Evolutionary conservation across 2,888 invertebrate species (phyloP), one percentile per base, ranked within the genome.

Genomic region (Pseudococcus jackbeardsleyi): DNA sequence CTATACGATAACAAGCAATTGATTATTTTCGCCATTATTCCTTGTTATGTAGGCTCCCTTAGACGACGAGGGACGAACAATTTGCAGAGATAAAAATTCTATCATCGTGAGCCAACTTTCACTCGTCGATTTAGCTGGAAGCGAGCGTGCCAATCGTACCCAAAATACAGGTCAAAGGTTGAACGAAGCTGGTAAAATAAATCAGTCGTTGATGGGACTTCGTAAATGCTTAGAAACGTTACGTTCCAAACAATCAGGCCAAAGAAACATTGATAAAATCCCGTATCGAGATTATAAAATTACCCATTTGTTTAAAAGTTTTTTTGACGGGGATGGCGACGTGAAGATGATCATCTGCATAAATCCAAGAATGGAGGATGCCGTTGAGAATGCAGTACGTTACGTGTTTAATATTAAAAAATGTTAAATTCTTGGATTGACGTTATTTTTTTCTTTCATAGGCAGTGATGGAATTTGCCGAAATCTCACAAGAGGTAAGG

Each of bases 381-480:
- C 96, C 91, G 98, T 99, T 91, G 99, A 99, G 91, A 99, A 97
- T 89, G 92, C 98, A 91, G 96, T 96, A 92, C 91, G 93, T 92
- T 33, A 33, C 26, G 26, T 33, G 26, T 19, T 8, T 50, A 48
- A 6, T 5, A 46, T 84, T 48, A 46, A 5, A 46, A 5, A 46
- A 12, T 12, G 0, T 48, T 19, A 84, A 19, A 89, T 86, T 89
- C 26, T 59, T 33, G 22, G 33, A 6, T 48, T 46, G 9, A 46
- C 46, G 1, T 46, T 46, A 46, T 46, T 7, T 46, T 46, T 46
- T 46, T 46, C 9, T 8, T 46, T 91, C 92, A 1, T 91, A 96
- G 93, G 96, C 97, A 93, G 99, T 99, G 0, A 95, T 99, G 95
- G 95, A 97, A 91, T 99, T 99, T 92, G 99, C 99, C 0, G 99